phyloP scores from a whole-genome alignment of 2,888 invertebrate genomes.

The Ernsta delagoae region DNA sequence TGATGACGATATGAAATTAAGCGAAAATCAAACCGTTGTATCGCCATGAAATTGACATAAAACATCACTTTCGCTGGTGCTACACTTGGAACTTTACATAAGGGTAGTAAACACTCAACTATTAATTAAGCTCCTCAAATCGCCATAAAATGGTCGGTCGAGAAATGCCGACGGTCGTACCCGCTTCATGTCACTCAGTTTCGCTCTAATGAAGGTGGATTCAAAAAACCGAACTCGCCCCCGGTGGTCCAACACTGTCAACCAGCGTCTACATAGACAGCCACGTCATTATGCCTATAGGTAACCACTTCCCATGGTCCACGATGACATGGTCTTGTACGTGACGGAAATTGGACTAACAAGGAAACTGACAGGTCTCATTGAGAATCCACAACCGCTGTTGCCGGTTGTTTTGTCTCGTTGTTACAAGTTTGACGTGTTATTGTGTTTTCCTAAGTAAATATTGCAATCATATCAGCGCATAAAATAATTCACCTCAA shows the following conservation, averaged over 20 bases:
- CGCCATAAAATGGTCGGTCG: slow-evolving; percentile 27
- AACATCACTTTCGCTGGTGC: no score
- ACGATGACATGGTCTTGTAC: slow-evolving; percentile 28
- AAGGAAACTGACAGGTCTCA: slow-evolving; percentile 28
- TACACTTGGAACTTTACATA: no score
- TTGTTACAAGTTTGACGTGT: no score
- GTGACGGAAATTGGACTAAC: slow-evolving; percentile 36
- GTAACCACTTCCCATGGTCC: slow-evolving; percentile 38
- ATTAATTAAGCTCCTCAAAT: slow-evolving; percentile 31
- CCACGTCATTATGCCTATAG: slow-evolving; percentile 43
- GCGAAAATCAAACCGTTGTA: no score
- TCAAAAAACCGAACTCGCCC: slow-evolving; percentile 71
- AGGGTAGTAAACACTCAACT: no score
- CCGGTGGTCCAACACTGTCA: slow-evolving; percentile 67
- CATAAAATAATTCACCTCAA: no score
- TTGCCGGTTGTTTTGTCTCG: no score
- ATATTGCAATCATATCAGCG: no score
- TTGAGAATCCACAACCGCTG: background rate
- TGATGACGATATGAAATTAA: no score
- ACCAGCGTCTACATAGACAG: slow-evolving; percentile 23
- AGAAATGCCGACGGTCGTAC: slow-evolving; percentile 45
- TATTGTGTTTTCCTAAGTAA: no score
- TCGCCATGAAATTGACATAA: no score
- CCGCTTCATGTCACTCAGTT: slow-evolving; percentile 61
- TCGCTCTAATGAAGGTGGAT: slow-evolving; percentile 68